Base-by-base conservation (phyloP, 2,113 vertebrate genomes). In the Gyps fulvus region DNA sequence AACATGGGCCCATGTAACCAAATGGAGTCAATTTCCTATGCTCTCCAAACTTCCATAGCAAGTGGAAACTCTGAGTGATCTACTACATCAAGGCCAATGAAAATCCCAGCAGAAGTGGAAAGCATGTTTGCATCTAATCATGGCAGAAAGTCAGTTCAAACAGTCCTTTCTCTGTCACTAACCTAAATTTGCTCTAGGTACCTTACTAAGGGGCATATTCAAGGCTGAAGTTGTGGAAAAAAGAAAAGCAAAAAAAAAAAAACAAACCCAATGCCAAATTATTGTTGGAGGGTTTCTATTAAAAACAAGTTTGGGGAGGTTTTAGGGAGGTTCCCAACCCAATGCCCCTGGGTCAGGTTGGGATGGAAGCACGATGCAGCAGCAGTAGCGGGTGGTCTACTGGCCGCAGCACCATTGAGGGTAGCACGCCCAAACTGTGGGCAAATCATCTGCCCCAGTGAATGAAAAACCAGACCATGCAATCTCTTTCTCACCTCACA, bases 401-500 rank as follows among this genome's bases (percentile, higher is more conserved):
- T 96, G 94, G 95, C 96, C 83, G 13, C 97, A 95, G 81, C 93
- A 88, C 97, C 93, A 85, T 95, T 96, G 91, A 93, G 96, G 84
- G 97, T 98, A 95, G 93, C 93, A 83, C 90, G 98, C 98, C 98
- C 97, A 93, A 97, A 98, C 89, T 98, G 97, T 13, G 97, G 98
- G 98, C 98, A 70, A 97, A 97, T 97, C 93, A 95, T 97, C 97
- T 98, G 97, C 97, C 98, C 98, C 93, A 96, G 96, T 98, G 96
- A 98, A 97, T 98, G 97, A 96, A 98, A 96, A 98, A 98, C 98
- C 98, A 98, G 98, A 98, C 98, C 98, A 98, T 98, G 98, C 98
- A 98, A 98, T 98, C 98, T 98, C 98, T 98, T 98, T 98, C 98
- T 98, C 98, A 98, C 98, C 98, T 98, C 98, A 98, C 98, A 98